Evolutionary conservation across 2,888 invertebrate species (phyloP).

Genomic region (Chaitophorus viminalis): DNA sequence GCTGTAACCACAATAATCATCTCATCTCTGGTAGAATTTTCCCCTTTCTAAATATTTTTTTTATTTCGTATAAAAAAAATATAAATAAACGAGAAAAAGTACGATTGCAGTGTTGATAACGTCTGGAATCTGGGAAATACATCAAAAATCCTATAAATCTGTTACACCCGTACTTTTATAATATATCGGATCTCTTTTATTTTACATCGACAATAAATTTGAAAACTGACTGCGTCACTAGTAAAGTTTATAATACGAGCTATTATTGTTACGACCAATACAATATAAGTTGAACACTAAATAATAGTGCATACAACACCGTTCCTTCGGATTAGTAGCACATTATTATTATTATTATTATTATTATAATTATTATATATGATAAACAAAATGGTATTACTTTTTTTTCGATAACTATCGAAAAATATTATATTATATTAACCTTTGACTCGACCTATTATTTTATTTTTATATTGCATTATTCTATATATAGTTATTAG

Average conservation of each 20-base stretch:
- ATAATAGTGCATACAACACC: background rate
- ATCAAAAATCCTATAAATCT: slow-evolving; percentile 59
- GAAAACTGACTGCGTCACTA: slow-evolving; percentile 8
- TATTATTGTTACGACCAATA: background rate
- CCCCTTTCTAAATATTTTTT: slow-evolving; percentile 21
- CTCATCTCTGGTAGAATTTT: slow-evolving; percentile 39
- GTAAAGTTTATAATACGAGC: slow-evolving; percentile 12
- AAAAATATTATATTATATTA: too few relatives aligned
- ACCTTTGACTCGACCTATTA: too few relatives aligned
- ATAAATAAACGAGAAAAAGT: slow-evolving; percentile 46
- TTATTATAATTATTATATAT: too few relatives aligned
- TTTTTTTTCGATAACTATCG: background rate
- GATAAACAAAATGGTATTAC: background rate
- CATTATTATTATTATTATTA: too few relatives aligned
- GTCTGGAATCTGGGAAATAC: slow-evolving; percentile 49
- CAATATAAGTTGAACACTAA: background rate
- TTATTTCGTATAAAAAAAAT: slow-evolving; percentile 46
- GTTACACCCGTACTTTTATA: background rate
- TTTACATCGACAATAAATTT: slow-evolving; percentile 43
- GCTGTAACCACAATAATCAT: slow-evolving; percentile 61
- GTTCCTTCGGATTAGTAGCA: too few relatives aligned
- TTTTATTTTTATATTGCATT: background rate
- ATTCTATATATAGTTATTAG: too few relatives aligned
- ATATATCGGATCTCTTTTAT: slow-evolving; percentile 20
- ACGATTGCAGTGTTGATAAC: slow-evolving; percentile 36